phyloP scores from a whole-genome alignment of 2,888 invertebrate species.

The Lasius platythorax region DNA sequence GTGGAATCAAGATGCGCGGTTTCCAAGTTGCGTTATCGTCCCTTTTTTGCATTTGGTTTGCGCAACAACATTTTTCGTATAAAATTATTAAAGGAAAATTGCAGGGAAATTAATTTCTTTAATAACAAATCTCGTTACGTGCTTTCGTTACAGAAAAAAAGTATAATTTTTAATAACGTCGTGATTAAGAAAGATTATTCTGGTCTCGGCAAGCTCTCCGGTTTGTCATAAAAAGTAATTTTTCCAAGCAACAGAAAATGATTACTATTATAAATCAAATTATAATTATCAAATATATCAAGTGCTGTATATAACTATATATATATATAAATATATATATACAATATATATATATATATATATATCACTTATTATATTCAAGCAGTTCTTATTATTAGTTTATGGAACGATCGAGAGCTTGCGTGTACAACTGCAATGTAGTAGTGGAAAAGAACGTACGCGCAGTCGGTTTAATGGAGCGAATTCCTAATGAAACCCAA shows the following conservation, averaged over 20 bases:
- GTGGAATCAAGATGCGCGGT: slow-evolving; percentile 19
- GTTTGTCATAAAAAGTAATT: not conserved
- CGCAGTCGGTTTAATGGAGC: slow-evolving; percentile 43
- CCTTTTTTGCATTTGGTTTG: not conserved
- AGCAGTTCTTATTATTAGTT: slow-evolving; percentile 18
- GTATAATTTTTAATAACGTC: not conserved
- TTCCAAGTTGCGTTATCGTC: not conserved
- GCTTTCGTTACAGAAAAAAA: not conserved
- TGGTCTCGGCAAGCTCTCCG: not conserved
- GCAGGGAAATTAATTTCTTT: not conserved
- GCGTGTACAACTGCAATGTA: slow-evolving; percentile 19
- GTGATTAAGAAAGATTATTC: not conserved
- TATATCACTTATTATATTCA: not conserved
- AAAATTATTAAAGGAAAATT: not conserved
- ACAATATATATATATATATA: not conserved
- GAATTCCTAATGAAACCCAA: slow-evolving; percentile 49
- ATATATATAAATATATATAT: not conserved
- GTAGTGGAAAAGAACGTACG: slow-evolving; percentile 9
- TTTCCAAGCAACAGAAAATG: not conserved
- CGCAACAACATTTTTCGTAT: not conserved
- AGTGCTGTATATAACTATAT: not conserved
- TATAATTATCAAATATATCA: not conserved
- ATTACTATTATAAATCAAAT: not conserved
- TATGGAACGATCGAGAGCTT: slow-evolving; percentile 17
- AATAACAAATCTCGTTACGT: not conserved